Conservation (phyloP, 2,113 vertebrate species). For the Saguinus midas region DNA sequence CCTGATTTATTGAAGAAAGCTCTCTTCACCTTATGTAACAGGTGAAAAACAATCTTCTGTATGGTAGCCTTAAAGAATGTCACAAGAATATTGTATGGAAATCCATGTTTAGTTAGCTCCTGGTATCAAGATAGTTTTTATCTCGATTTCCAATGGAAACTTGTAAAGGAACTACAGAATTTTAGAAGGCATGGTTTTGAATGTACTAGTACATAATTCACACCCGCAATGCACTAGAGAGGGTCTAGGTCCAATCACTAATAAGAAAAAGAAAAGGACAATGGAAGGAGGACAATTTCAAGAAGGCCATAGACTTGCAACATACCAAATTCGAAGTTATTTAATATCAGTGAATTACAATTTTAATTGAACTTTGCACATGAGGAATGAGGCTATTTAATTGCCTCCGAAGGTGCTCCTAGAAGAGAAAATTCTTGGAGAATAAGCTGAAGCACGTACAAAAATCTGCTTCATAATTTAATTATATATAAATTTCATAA, state of each 20-base stretch:
- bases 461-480: not conserved
- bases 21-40: not conserved
- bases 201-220: not conserved
- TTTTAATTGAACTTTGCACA: not conserved
- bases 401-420: not conserved
- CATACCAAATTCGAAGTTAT: not conserved
- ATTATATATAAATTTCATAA: conserved; percentile 2
- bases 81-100: not conserved
- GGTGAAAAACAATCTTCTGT: not conserved
- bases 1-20: not conserved
- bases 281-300: not conserved
- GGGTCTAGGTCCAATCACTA: rapidly evolving
- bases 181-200: not conserved
- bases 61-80: not conserved
- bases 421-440: not conserved
- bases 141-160: not conserved
- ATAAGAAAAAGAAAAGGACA: not conserved
- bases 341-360: not conserved
- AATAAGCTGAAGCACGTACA: not conserved
- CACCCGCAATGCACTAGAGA: rapidly evolving
- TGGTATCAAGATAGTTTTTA: not conserved
- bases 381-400: not conserved
- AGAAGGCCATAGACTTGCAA: not conserved
- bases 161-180: not conserved
- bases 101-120: not conserved